Conservation (phyloP, 2,797 vertebrate genomes). For the Tragelaphus eurycerus region DNA sequence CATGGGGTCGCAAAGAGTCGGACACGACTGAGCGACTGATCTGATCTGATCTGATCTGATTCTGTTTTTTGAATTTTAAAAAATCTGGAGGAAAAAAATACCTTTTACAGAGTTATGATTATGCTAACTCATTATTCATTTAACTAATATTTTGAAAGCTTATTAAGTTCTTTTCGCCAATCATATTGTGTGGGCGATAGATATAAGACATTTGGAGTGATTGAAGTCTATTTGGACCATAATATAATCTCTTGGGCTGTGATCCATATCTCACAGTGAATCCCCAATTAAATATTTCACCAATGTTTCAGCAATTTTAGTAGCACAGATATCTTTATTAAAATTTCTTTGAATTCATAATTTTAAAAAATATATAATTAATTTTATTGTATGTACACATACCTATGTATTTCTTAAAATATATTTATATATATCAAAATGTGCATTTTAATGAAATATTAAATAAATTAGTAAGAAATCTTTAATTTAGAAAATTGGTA, state of each 20-base stretch:
- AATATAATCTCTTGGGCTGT: neutral
- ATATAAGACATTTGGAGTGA: neutral
- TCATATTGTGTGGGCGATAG: neutral
- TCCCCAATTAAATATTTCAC: neutral
- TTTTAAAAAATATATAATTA: neutral
- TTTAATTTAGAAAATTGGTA: neutral
- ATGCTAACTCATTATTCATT: neutral
- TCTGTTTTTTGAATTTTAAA: neutral
- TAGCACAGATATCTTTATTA: neutral
- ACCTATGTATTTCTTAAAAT: neutral
- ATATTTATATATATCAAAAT: neutral
- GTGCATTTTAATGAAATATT: neutral
- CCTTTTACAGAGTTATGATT: neutral
- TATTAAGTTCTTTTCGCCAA: neutral
- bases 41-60: too few relatives aligned
- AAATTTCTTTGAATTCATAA: neutral
- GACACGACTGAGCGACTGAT: too few relatives aligned
- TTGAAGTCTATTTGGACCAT: neutral
- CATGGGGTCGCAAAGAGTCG: too few relatives aligned
- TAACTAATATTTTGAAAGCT: neutral
- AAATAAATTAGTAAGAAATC: neutral
- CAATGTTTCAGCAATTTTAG: neutral
- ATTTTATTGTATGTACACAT: neutral
- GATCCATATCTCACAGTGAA: neutral
- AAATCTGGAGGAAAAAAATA: neutral